Percentiles rank a stretch among this genome's conserved stretches.
These are phyloP conservation scores for Teleiodes luculella DNA, from an alignment of 2,888 invertebrate species.

Conservation along the genomic window DNA sequence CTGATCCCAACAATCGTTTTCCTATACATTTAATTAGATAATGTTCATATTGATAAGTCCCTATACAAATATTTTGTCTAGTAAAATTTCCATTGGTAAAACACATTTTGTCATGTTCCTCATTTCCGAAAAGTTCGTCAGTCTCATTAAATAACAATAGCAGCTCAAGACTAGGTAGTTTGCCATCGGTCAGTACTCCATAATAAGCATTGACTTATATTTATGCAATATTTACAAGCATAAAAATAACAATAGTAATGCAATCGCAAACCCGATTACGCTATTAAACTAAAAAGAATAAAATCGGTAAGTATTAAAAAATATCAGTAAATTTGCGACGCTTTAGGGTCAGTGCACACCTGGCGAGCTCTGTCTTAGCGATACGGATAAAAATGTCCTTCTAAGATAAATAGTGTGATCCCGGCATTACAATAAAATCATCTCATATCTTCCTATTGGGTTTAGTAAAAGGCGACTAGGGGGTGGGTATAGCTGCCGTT, in stretches of 20 bases:
- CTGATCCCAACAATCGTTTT: neutral
- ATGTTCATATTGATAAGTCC: too few relatives aligned
- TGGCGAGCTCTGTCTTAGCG: too few relatives aligned
- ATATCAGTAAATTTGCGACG: neutral
- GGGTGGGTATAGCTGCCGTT: too few relatives aligned
- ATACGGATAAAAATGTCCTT: too few relatives aligned
- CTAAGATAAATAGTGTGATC: too few relatives aligned
- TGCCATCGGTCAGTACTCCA: conserved; percentile 20
- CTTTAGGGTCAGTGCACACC: too few relatives aligned
- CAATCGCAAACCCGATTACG: neutral
- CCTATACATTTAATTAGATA: too few relatives aligned
- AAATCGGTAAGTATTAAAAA: neutral
- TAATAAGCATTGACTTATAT: conserved; percentile 16
- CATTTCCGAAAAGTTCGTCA: conserved; percentile 28
- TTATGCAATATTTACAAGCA: conserved; percentile 20
- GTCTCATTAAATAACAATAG: conserved; percentile 30
- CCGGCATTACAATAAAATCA: too few relatives aligned
- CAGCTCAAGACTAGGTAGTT: conserved; percentile 27
- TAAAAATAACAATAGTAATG: too few relatives aligned
- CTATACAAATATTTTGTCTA: neutral
- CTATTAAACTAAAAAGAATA: neutral
- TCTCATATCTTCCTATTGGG: too few relatives aligned
- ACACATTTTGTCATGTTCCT: conserved; percentile 35
- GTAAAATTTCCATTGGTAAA: conserved; percentile 1
- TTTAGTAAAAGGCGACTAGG: too few relatives aligned